Percentiles rank a stretch among this genome's conserved stretches.
Conservation (phyloP, 1,140 invertebrate species). For the Orchesella cincta region DNA sequence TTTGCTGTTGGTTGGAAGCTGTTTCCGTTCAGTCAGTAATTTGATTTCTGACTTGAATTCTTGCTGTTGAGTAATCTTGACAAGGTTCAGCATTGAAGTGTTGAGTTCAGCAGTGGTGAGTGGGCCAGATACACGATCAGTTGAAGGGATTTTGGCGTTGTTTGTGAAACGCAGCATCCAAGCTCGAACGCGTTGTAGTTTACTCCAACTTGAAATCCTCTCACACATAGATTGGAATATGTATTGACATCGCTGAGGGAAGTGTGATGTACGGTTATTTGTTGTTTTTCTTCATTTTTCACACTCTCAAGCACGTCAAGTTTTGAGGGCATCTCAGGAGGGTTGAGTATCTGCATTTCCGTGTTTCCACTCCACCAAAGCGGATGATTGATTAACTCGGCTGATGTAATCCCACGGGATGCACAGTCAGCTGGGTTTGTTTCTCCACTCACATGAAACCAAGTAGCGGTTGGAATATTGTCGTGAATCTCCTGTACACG, state of each 20-base stretch:
- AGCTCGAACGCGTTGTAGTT: too few relatives aligned
- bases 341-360: background rate
- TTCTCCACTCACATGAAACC: background rate
- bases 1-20: background rate
- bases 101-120: too few relatives aligned
- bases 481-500: background rate
- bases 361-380: background rate
- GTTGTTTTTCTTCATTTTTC: slow-evolving; percentile 30
- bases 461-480: background rate
- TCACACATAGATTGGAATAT: too few relatives aligned
- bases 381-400: background rate
- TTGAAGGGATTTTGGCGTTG: too few relatives aligned
- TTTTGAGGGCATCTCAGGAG: background rate
- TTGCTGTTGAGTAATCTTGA: too few relatives aligned
- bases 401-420: background rate
- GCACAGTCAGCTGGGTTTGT: background rate
- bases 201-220: too few relatives aligned
- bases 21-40: background rate
- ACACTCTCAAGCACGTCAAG: background rate
- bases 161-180: too few relatives aligned
- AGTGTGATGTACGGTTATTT: too few relatives aligned
- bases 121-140: too few relatives aligned
- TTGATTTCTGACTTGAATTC: too few relatives aligned
- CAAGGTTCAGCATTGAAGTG: too few relatives aligned
- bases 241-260: too few relatives aligned